phyloP scores from a whole-genome alignment of 2,113 vertebrate species.

The Himantopus leucocephalus region DNA sequence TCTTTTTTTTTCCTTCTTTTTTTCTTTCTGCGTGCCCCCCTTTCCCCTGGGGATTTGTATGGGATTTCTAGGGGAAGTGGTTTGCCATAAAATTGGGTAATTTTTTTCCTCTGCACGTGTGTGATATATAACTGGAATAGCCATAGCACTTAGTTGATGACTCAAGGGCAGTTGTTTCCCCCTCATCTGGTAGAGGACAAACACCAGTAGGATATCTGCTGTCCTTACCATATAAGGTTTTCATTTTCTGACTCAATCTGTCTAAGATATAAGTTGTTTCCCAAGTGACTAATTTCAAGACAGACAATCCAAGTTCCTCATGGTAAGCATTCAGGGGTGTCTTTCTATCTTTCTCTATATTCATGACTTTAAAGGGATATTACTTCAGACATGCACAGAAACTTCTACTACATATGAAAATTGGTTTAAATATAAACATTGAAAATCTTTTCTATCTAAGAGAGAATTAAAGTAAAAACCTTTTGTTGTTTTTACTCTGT shows the following conservation, averaged over 20 bases:
- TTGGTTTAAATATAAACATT: neutral
- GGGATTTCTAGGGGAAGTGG: neutral
- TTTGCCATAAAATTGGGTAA: neutral
- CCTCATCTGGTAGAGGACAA: neutral
- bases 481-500: neutral
- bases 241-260: neutral
- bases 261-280: neutral
- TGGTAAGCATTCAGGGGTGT: neutral
- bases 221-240: too few relatives aligned
- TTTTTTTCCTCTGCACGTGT: neutral
- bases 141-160: neutral
- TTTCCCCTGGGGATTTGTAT: neutral
- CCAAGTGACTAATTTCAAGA: neutral
- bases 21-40: rapidly evolving
- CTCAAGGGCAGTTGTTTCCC: neutral
- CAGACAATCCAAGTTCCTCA: neutral
- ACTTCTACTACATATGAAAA: neutral
- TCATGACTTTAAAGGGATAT: neutral
- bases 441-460: neutral
- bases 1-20: neutral
- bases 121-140: neutral
- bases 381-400: neutral
- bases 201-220: too few relatives aligned
- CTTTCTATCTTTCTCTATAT: neutral
- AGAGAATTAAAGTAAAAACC: neutral